A percentile compares a stretch with the other conserved stretches of the same genome.
Evolutionary conservation across 2,888 invertebrate genomes (phyloP).

Genomic region (Matsumyia berberina): DNA sequence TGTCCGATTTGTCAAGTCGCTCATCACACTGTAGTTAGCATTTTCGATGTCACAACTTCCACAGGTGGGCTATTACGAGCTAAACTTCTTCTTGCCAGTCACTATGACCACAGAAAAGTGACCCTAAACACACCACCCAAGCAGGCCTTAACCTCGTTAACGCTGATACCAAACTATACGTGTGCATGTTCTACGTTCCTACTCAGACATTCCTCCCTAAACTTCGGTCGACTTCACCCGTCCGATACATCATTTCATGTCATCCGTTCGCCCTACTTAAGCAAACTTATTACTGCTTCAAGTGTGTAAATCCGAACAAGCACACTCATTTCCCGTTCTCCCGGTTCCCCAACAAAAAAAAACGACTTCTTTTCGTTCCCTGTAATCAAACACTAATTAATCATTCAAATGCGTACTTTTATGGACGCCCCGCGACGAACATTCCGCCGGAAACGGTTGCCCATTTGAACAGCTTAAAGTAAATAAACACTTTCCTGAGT

Average conservation of each 20-base stretch:
- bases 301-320: constrained; percentile 19
- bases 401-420: constrained; percentile 43
- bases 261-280: constrained; percentile 1
- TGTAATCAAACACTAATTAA: constrained; percentile 57
- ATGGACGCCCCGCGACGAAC: constrained; percentile 32
- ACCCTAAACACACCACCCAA: too few species aligned
- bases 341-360: neutral
- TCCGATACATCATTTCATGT: neutral
- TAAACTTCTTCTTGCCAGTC: too few species aligned
- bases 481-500: constrained; percentile 61
- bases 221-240: neutral
- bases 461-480: constrained; percentile 46
- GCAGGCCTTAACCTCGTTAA: too few species aligned
- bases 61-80: too few species aligned
- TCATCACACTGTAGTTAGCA: too few species aligned
- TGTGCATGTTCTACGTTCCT: too few species aligned
- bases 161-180: too few species aligned
- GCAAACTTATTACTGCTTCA: neutral
- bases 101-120: too few species aligned
- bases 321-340: constrained; percentile 40
- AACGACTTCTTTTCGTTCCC: constrained; percentile 9
- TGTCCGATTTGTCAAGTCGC: too few species aligned
- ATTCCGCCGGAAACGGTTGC: constrained; percentile 57
- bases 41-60: too few species aligned
- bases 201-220: too few species aligned